Evolutionary conservation across 2,113 vertebrate species (phyloP), one percentile per base, ranked within the genome.

Genomic region (Solenodon paradoxus): DNA sequence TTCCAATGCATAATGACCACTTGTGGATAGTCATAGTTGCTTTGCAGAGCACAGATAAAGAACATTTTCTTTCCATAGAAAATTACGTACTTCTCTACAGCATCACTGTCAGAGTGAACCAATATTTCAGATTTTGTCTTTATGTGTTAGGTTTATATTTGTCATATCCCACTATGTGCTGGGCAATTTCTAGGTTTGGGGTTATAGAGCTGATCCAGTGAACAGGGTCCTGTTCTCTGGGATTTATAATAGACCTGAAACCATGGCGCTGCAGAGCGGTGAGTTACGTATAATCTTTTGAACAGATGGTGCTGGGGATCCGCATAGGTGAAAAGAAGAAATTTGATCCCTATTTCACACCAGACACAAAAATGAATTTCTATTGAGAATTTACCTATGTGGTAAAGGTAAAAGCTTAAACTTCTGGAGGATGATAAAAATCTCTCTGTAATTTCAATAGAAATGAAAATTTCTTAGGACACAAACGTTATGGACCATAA

Each of bases 321-420:
- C 40, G 40, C 20, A 30, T 26, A 24, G 59, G n/a, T 13, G 20
- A 28, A 86, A 71, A 53, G 55, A 68, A 35, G 8, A 35, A 88
- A 91, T 26, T 19, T 45, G 49, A 93, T 61, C 19, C 55, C 49
- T 63, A 30, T n/a, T 22, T 75, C 51, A 63, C 1, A 66, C 10
- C 35, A 64, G 32, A 75, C n/a, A 80, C 32, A 79, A 80, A 79
- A 35, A 26, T 53, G 74, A 82, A 82, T 74, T 90, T 26, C 32
- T 80, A 13, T 84, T 75, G 22, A 32, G 24, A 79, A 20, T 16
- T 79, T 75, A 93, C 40, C 24, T 88, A 78, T 84, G 9, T 64
- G 19, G 57, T 32, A 90, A 93, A 91, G 72, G 49, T 35, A 87
- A 92, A 88, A 77, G 20, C 40, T 96, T 47, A 82, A 82, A 59